These are phyloP conservation scores for Synergus itoensis DNA, from an alignment of 2,888 invertebrate genomes.

Conservation along the genomic window DNA sequence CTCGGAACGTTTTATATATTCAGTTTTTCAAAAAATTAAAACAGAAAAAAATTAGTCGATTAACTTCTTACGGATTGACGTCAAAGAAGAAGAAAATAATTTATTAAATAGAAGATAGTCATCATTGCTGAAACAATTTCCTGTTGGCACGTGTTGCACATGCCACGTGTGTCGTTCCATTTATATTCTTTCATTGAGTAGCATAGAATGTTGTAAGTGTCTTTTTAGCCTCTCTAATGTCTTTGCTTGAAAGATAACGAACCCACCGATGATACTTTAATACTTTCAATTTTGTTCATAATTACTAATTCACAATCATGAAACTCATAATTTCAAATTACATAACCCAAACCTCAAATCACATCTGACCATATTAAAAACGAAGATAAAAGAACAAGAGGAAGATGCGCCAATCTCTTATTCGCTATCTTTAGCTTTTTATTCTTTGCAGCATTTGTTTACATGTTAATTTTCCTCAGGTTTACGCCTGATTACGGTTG, in stretches of 20 bases:
- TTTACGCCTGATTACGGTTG: constrained; percentile 12
- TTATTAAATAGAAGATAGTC: too few species aligned
- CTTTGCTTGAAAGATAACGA: not conserved
- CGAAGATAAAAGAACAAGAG: not conserved
- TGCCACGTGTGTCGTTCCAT: constrained; percentile 1
- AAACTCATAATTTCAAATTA: not conserved
- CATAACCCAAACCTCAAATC: not conserved
- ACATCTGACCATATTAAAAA: not conserved
- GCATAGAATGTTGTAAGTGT: not conserved
- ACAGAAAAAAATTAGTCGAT: too few species aligned
- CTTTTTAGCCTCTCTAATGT: not conserved
- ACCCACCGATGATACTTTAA: not conserved
- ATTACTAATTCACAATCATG: not conserved
- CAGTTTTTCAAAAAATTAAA: too few species aligned
- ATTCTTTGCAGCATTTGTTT: constrained; percentile 5
- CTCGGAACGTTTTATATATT: too few species aligned
- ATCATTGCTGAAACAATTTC: too few species aligned
- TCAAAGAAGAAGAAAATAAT: too few species aligned
- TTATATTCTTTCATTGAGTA: constrained; percentile 6
- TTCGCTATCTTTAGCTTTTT: not conserved
- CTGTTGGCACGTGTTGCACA: constrained; percentile 9
- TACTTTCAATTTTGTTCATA: not conserved
- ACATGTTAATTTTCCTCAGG: constrained; percentile 1
- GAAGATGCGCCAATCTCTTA: not conserved
- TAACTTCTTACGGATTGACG: too few species aligned